Base-by-base conservation (phyloP, 2,113 vertebrate species). In the Tympanuchus pallidicinctus region DNA sequence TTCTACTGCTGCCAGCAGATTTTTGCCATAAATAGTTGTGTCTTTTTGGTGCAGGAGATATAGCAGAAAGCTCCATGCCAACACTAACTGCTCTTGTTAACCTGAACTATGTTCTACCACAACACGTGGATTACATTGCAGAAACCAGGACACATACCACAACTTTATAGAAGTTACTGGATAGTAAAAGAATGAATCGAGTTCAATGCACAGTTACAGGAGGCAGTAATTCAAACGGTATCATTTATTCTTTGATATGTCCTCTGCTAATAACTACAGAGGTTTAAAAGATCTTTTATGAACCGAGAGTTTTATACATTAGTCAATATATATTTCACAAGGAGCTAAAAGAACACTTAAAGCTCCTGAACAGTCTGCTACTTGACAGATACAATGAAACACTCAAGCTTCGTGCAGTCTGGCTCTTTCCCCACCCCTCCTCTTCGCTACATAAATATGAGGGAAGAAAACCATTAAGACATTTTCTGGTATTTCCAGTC, bases 161-260 rank as follows among this genome's bases (percentile, higher is more conserved):
- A 71, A 2, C 0, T 75, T 71, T 69, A 67, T 0, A 74, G 17
- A 74, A 74, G 57, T 42, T n/a, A 50, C 1, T 3, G 47, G 21
- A 84, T 28, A 84, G 77, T 22, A 56, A 80, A 92, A 81, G 42
- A 38, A 77, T 5, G 13, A 83, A 69, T 21, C 8, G 48, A 60
- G 8, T 77, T 71, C 45, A 83, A 19, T 21, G 47, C 18, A 42
- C 16, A 72, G 38, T 34, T 75, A 74, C 21, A 56, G 24, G 57
- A 94, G 36, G n/a, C 18, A 82, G 28, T 45, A 74, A 85, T 42
- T 80, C 30, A 71, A 94, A 81, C 5, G 59, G 24, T 22, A 75
- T 10, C 1, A 27, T 54, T 74, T 66, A 32, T 45, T 78, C 17
- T 74, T 82, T 25, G 18, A 13, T 11, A 52, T 7, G 45, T 13